Percentiles rank a stretch among this genome's conserved stretches.
Evolutionary conservation across 2,113 vertebrate genomes (phyloP).

Genomic region (Pseudorasbora parva): DNA sequence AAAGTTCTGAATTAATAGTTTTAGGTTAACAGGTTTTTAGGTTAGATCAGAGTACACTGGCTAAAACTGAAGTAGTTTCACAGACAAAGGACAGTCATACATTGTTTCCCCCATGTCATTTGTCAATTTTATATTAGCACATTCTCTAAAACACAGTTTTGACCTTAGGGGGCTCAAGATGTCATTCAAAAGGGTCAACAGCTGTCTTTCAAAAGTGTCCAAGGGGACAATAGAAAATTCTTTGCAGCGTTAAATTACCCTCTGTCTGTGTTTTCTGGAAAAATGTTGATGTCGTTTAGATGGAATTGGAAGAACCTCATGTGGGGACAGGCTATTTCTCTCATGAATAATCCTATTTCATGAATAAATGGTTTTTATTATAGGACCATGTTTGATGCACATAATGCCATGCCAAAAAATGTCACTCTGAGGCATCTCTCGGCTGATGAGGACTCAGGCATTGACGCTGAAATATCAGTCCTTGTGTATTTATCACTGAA

Average conservation of each 20-base stretch:
- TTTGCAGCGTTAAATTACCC: conserved; percentile 36
- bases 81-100: background rate
- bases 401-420: conserved; percentile 65
- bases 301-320: conserved; percentile 31
- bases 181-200: conserved; percentile 38
- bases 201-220: conserved; percentile 32
- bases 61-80: background rate
- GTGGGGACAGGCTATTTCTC: conserved; percentile 33
- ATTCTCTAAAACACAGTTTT: conserved; percentile 27
- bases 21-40: conserved; percentile 1
- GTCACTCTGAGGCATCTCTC: conserved; percentile 43
- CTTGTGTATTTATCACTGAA: conserved; percentile 60
- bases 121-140: conserved; percentile 12
- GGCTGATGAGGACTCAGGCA: conserved; percentile 24
- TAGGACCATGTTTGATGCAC: conserved; percentile 45
- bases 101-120: background rate
- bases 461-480: conserved; percentile 59
- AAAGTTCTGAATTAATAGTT: background rate
- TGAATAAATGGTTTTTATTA: conserved; percentile 63
- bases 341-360: conserved; percentile 71
- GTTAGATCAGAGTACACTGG: background rate
- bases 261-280: conserved; percentile 29
- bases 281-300: conserved; percentile 33
- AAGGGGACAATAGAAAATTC: conserved; percentile 18
- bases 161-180: conserved; percentile 29